These are phyloP conservation scores for Encarsia formosa DNA, from an alignment of 2,888 invertebrate species.

Conservation along the genomic window DNA sequence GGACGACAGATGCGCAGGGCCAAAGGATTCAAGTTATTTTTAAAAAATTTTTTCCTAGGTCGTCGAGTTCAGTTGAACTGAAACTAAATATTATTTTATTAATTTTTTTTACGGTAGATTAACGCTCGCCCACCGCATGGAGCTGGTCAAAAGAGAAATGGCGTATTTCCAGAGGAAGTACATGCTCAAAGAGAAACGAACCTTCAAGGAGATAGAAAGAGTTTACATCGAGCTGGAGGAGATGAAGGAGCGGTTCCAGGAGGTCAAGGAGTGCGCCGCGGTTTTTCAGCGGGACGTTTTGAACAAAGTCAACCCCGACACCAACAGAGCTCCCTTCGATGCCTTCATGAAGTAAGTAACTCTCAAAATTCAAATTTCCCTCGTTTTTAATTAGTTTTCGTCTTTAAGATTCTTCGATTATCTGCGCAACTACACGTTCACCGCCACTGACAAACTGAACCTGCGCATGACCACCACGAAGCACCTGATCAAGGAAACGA, in stretches of 20 bases:
- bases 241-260: conserved; percentile 53
- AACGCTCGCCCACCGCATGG: conserved; percentile 55
- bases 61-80: too few species aligned
- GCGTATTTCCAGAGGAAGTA: conserved; percentile 50
- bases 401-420: conserved; percentile 57
- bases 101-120: conserved; percentile 42
- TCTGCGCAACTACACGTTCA: conserved; percentile 57
- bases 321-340: conserved; percentile 62
- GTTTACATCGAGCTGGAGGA: conserved; percentile 59
- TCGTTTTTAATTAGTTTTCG: background rate
- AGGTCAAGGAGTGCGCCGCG: conserved; percentile 53
- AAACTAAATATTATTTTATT: background rate
- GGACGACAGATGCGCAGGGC: background rate
- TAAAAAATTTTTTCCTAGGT: too few species aligned
- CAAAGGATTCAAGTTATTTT: conserved; percentile 11
- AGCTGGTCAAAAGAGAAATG: conserved; percentile 55
- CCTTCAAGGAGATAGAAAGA: conserved; percentile 49
- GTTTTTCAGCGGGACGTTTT: conserved; percentile 57
- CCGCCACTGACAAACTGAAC: conserved; percentile 58
- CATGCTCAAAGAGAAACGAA: conserved; percentile 43
- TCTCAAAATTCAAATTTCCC: background rate
- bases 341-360: conserved; percentile 48
- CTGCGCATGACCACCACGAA: conserved; percentile 57
- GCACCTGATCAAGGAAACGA: conserved; percentile 52
- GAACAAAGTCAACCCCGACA: conserved; percentile 56